Percentiles rank a stretch among this genome's conserved stretches.
Evolutionary conservation across 2,888 invertebrate genomes (phyloP).

Genomic region (Congeria kusceri): DNA sequence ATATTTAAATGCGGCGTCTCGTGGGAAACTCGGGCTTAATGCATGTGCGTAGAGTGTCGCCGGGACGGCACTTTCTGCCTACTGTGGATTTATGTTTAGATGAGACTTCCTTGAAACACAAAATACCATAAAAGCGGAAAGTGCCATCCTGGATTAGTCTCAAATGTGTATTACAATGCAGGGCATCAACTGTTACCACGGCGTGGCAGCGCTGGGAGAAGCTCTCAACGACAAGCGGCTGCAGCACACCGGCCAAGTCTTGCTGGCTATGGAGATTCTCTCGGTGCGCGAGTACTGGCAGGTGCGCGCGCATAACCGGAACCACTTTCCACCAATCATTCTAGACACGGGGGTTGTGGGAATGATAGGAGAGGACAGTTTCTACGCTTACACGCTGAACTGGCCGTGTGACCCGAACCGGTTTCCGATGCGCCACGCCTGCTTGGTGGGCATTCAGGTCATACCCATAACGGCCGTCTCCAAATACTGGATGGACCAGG

Average conservation of each 20-base stretch:
- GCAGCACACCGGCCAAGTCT: constrained; percentile 70
- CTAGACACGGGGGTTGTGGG: constrained; percentile 73
- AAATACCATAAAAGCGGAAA: no score
- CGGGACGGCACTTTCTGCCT: no score
- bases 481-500: constrained; percentile 77
- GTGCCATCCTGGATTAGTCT: no score
- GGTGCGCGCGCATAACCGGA: constrained; percentile 71
- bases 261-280: constrained; percentile 74
- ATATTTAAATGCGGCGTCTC: no score
- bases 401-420: constrained; percentile 78
- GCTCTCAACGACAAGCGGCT: constrained; percentile 67
- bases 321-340: constrained; percentile 74
- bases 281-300: constrained; percentile 79
- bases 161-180: constrained; percentile 19
- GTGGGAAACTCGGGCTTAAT: no score
- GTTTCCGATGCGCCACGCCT: constrained; percentile 78
- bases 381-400: constrained; percentile 76
- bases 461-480: constrained; percentile 77
- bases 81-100: no score
- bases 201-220: constrained; percentile 73
- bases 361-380: constrained; percentile 74
- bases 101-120: no score
- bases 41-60: no score
- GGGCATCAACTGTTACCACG: constrained; percentile 77
- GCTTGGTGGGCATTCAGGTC: constrained; percentile 78